Base-by-base conservation (phyloP, 2,888 invertebrate genomes). In the Antheraea yamamai region DNA sequence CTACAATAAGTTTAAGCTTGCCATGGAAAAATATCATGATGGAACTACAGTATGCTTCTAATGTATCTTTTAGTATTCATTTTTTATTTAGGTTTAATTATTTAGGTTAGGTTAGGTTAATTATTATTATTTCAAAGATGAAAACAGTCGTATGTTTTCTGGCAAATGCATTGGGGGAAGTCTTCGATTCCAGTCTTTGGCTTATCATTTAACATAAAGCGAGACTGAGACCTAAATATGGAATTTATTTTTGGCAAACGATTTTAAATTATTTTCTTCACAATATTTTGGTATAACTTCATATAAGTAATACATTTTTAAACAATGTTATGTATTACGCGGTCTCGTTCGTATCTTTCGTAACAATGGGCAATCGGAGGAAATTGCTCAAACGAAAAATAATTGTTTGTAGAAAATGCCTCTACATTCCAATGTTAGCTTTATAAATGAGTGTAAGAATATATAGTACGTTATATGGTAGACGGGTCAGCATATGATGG, bases 401-500 rank as follows among this genome's bases (percentile, higher is more conserved):
- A 61, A 10, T 61, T 61, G 10, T 2, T 61, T 12, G 47, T 47
- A 47, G 61, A 61, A 23, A 61, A 61, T 8, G n/a, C 61, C 10
- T 61, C 61, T 61, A 61, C 0, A 61, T 61, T 39, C 14, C 70
- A 23, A 39, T 58, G 14, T 23, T 23, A 12, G 39, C 23, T 74
- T 18, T 20, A 55, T 55, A 55, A 71, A 58, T 58, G 55, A 58
- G 70, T 23, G 18, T 70, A 35, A 70, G 68, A 70, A 58, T 74
- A 66, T 58, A 23, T 10, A 16, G 47, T 55, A n/a, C 8, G 55
- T 55, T 55, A 7, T 20, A 55, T n/a, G 52, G 39, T 39, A 74
- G 68, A 71, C 14, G 72, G 55, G n/a, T 71, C 51, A 8, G 14
- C 81, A 82, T 78, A 81, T 82, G 66, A 68, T 73, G 10, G 55